Conservation (phyloP, 2,888 invertebrate genomes). For the Scotopteryx bipunctaria region DNA sequence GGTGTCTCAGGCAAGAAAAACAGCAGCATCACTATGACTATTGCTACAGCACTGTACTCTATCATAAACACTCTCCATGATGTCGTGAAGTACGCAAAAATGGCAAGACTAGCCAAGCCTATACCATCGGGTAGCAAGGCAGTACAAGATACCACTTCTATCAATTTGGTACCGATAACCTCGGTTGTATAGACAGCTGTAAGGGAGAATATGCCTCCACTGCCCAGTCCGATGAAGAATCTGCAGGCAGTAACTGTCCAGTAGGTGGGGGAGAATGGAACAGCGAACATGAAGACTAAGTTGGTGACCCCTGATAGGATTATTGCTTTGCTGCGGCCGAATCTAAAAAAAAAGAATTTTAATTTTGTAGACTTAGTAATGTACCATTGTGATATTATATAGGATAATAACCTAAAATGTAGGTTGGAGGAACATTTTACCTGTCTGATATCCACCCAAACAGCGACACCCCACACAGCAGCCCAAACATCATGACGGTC, state of each 20-base stretch:
- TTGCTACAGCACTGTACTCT: constrained; percentile 41
- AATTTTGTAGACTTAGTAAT: neutral
- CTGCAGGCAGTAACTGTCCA: constrained; percentile 83
- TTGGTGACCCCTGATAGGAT: constrained; percentile 86
- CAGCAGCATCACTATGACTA: constrained; percentile 43
- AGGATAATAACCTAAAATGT: too few species aligned
- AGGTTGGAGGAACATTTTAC: constrained; percentile 39
- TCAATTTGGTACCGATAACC: constrained; percentile 75
- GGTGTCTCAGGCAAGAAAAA: constrained; percentile 61
- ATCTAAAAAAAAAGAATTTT: constrained; percentile 45
- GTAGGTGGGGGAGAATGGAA: constrained; percentile 84
- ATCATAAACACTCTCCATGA: constrained; percentile 54
- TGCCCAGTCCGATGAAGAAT: constrained; percentile 86
- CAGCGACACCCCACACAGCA: constrained; percentile 49
- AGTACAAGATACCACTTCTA: constrained; percentile 56
- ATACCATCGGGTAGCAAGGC: constrained; percentile 48
- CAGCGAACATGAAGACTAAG: constrained; percentile 84
- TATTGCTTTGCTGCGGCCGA: constrained; percentile 81
- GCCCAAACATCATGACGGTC: constrained; percentile 56
- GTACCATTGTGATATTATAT: neutral
- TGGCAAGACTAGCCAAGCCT: constrained; percentile 43
- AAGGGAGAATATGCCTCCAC: constrained; percentile 88
- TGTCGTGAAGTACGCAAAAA: constrained; percentile 51
- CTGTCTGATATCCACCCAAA: constrained; percentile 67
- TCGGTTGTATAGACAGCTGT: constrained; percentile 79